Conservation (phyloP, 1,140 invertebrate species). For the Drosophila sproati region DNA sequence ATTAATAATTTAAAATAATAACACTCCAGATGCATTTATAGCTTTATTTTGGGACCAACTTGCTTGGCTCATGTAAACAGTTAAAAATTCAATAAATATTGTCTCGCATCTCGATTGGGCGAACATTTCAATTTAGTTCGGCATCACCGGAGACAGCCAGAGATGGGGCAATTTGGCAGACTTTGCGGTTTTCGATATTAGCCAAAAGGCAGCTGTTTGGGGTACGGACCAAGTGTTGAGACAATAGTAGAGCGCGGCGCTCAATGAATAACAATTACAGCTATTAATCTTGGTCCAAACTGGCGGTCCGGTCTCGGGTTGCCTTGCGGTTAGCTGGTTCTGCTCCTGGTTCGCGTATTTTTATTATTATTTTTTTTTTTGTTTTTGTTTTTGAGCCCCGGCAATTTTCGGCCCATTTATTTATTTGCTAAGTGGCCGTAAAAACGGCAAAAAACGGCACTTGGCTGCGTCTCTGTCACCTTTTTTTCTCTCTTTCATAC, state of each 20-base stretch:
- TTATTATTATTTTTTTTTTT: too few relatives aligned
- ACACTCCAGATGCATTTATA: background rate
- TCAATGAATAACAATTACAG: slow-evolving; percentile 82
- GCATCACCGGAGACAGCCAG: background rate
- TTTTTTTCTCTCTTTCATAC: slow-evolving; percentile 35
- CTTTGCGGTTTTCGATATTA: slow-evolving; percentile 63
- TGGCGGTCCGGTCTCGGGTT: slow-evolving; percentile 24
- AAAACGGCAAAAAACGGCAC: slow-evolving; percentile 66
- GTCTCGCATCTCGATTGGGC: slow-evolving; percentile 14
- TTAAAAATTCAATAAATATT: slow-evolving; percentile 53
- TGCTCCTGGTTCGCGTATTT: slow-evolving; percentile 23
- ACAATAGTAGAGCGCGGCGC: slow-evolving; percentile 78
- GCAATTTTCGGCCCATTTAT: slow-evolving; percentile 79
- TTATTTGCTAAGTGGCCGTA: slow-evolving; percentile 82
- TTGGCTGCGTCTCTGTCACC: slow-evolving; percentile 47
- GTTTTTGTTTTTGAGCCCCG: slow-evolving; percentile 45
- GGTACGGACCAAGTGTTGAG: slow-evolving; percentile 65
- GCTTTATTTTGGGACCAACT: slow-evolving; percentile 30
- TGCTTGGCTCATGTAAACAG: slow-evolving; percentile 32
- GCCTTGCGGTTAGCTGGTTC: slow-evolving; percentile 63
- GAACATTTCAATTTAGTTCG: slow-evolving; percentile 60
- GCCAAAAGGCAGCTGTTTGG: slow-evolving; percentile 62
- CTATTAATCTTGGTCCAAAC: slow-evolving; percentile 78
- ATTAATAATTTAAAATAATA: slow-evolving; percentile 4
- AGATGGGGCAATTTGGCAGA: slow-evolving; percentile 50